These are phyloP conservation scores for Sebastes cheni DNA, from an alignment of 2,797 vertebrate genomes.

Conservation along the genomic window DNA sequence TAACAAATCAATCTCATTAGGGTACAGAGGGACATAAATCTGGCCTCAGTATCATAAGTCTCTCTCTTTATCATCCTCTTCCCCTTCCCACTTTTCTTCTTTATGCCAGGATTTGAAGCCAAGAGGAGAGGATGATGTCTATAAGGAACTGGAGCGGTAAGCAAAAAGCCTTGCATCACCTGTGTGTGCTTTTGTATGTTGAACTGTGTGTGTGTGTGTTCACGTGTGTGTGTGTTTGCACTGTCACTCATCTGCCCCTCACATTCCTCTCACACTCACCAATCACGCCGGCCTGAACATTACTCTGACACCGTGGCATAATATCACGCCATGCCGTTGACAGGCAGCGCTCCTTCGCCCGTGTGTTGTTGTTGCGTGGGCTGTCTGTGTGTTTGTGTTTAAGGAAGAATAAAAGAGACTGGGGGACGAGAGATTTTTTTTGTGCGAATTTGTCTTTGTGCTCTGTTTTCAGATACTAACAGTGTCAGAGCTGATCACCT, in stretches of 20 bases:
- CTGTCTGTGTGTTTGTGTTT: constrained; percentile 61
- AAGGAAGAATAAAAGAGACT: constrained; percentile 63
- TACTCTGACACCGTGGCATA: constrained; percentile 64
- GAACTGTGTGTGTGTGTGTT: neutral
- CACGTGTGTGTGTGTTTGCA: constrained; percentile 20
- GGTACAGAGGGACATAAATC: constrained; percentile 68
- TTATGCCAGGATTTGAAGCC: constrained; percentile 82
- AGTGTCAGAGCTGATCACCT: constrained; percentile 76
- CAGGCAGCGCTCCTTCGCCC: constrained; percentile 54
- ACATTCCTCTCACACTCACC: constrained; percentile 61
- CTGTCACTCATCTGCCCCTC: constrained; percentile 59
- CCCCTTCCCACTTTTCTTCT: constrained; percentile 21
- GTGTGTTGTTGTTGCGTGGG: constrained; percentile 61
- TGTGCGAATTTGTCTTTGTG: constrained; percentile 61
- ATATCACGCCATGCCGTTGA: constrained; percentile 58
- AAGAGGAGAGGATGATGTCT: constrained; percentile 79
- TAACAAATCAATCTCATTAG: constrained; percentile 76
- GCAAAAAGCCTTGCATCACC: constrained; percentile 62
- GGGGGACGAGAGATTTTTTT: constrained; percentile 52
- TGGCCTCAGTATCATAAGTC: constrained; percentile 39
- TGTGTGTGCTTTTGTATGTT: constrained; percentile 39
- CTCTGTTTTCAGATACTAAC: constrained; percentile 78
- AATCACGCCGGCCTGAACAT: constrained; percentile 66
- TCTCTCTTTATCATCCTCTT: constrained; percentile 47
- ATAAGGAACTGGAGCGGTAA: constrained; percentile 85